A percentile compares a stretch with the other conserved stretches of the same genome.
Conservation (phyloP, 2,797 vertebrate genomes). For the Tokudaia tokunoshimensis region DNA sequence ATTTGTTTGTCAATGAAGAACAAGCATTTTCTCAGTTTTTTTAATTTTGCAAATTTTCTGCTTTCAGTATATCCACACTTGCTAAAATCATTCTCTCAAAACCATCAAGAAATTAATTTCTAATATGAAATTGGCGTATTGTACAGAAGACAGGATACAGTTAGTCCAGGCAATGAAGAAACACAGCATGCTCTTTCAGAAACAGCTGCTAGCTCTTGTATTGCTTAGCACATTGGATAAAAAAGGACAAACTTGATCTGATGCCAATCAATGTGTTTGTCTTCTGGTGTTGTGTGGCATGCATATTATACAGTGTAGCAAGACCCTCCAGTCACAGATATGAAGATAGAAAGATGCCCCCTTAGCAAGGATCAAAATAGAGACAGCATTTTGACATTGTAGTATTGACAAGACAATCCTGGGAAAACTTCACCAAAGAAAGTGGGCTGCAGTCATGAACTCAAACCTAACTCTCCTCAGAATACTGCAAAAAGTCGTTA, state of each 20-base stretch:
- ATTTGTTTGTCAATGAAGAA: neutral
- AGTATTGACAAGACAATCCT: rapidly evolving
- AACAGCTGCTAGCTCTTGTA: neutral
- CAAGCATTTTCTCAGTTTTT: neutral
- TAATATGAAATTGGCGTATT: neutral
- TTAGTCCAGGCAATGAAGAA: neutral
- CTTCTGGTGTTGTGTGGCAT: rapidly evolving
- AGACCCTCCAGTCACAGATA: neutral
- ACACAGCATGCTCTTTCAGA: neutral
- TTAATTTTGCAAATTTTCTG: neutral
- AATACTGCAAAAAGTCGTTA: neutral
- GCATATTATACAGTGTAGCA: neutral
- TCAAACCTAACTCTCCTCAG: neutral
- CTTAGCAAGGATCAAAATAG: neutral
- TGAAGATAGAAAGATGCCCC: neutral
- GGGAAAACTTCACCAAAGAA: neutral
- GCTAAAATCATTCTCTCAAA: neutral
- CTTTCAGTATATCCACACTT: neutral
- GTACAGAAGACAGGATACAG: neutral
- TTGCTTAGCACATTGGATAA: neutral
- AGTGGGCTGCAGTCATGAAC: too few species aligned
- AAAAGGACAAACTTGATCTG: neutral
- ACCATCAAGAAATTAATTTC: neutral
- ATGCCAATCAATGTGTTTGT: neutral
- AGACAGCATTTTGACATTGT: too few species aligned